Evolutionary conservation across 2,797 vertebrate species (phyloP).

Genomic region (Xerus rutilus): DNA sequence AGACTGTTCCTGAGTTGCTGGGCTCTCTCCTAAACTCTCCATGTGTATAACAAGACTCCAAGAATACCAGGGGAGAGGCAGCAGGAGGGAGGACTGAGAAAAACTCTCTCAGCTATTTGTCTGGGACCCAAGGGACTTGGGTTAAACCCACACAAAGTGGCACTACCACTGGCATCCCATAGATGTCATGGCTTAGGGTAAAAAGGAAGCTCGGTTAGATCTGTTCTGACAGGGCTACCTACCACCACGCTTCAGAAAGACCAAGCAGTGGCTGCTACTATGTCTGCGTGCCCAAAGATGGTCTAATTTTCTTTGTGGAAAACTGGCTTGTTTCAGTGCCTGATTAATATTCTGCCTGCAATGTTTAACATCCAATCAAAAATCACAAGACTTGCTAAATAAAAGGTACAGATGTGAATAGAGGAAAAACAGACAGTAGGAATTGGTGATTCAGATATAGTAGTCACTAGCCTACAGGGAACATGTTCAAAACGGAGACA

Average conservation of each 20-base stretch:
- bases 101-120: background rate
- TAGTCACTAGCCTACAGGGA: background rate
- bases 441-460: background rate
- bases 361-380: background rate
- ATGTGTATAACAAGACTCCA: background rate
- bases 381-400: background rate
- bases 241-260: no score
- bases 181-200: background rate
- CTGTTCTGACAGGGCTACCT: background rate
- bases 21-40: background rate
- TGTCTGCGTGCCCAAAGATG: no score
- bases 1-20: background rate
- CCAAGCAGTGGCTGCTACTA: no score
- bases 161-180: background rate
- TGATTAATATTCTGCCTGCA: background rate
- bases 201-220: no score
- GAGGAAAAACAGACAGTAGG: background rate
- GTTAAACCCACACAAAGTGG: no score
- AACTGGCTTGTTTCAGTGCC: background rate
- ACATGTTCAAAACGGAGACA: background rate
- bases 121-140: accelerated
- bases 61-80: background rate
- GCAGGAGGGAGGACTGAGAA: no score
- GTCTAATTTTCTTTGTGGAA: background rate
- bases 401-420: background rate